A percentile compares a stretch with the other conserved stretches of the same genome.
Evolutionary conservation across 2,888 invertebrate species (phyloP).

Genomic region (Leptogaster cylindrica): DNA sequence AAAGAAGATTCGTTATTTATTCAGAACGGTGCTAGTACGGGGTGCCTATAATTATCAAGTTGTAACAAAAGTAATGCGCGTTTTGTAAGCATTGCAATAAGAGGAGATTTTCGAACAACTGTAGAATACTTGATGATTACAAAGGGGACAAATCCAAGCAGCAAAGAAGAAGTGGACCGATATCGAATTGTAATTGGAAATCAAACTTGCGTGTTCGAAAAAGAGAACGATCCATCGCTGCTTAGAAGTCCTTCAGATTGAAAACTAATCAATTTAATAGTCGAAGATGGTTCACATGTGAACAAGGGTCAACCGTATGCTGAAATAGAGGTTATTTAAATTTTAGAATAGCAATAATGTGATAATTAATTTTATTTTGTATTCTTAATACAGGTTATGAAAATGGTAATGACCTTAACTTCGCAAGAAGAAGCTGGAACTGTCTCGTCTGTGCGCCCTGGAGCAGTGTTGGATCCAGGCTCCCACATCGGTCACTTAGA

Average conservation of each 20-base stretch:
- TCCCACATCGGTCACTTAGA: constrained; percentile 83
- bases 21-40: constrained; percentile 56
- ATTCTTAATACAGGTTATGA: constrained; percentile 86
- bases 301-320: constrained; percentile 92
- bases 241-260: constrained; percentile 94
- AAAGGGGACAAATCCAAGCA: constrained; percentile 90
- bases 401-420: constrained; percentile 97
- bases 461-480: constrained; percentile 91
- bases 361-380: no score
- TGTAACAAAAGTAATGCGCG: constrained; percentile 97
- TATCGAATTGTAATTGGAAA: constrained; percentile 96
- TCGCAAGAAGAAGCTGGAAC: constrained; percentile 86
- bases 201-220: constrained; percentile 96
- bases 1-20: constrained; percentile 66
- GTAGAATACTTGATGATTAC: constrained; percentile 97
- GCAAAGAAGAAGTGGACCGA: constrained; percentile 93
- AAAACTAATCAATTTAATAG: constrained; percentile 84
- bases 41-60: no score
- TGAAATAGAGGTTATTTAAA: constrained; percentile 83
- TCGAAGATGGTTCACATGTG: constrained; percentile 96
- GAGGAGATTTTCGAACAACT: constrained; percentile 97
- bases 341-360: no score
- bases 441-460: constrained; percentile 85
- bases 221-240: constrained; percentile 97
- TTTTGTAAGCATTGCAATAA: constrained; percentile 90